Evolutionary conservation across 2,113 vertebrate genomes (phyloP).

Genomic region (Motacilla alba): DNA sequence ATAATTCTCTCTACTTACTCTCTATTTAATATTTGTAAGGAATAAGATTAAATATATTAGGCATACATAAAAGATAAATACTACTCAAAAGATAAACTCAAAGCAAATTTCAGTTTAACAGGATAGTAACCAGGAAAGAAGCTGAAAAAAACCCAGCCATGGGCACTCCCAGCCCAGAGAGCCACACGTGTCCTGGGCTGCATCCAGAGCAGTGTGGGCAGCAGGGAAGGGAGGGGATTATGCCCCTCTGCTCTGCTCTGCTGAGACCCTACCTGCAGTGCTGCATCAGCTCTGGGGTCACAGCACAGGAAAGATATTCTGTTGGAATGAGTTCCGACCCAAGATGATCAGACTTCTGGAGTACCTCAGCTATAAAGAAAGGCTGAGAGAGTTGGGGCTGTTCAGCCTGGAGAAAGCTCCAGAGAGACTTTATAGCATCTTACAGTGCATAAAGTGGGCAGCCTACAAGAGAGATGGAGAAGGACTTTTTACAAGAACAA

Average conservation of each 20-base stretch:
- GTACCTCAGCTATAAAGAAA: neutral
- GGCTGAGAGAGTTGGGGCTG: neutral
- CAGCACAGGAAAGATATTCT: neutral
- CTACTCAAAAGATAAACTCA: neutral
- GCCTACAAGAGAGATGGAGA: neutral
- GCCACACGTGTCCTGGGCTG: neutral
- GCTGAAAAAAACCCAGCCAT: no score
- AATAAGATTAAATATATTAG: neutral
- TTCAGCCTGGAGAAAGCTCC: neutral
- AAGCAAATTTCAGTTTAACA: neutral
- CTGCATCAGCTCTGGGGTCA: neutral
- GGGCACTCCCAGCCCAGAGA: fast-evolving
- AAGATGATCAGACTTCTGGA: neutral
- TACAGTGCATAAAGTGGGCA: neutral
- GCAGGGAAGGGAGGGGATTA: neutral
- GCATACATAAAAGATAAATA: neutral
- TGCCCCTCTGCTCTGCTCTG: neutral
- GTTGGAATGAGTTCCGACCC: neutral
- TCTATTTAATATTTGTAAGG: neutral
- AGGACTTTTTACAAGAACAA: neutral
- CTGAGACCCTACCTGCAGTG: neutral
- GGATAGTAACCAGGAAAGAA: neutral
- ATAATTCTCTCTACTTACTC: neutral
- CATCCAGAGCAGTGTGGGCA: neutral
- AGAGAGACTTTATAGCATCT: neutral